A percentile compares a stretch with the other conserved stretches of the same genome.
These are phyloP conservation scores for Acrocyrtus sp. DNA, from an alignment of 2,888 invertebrate species.

Conservation along the genomic window DNA sequence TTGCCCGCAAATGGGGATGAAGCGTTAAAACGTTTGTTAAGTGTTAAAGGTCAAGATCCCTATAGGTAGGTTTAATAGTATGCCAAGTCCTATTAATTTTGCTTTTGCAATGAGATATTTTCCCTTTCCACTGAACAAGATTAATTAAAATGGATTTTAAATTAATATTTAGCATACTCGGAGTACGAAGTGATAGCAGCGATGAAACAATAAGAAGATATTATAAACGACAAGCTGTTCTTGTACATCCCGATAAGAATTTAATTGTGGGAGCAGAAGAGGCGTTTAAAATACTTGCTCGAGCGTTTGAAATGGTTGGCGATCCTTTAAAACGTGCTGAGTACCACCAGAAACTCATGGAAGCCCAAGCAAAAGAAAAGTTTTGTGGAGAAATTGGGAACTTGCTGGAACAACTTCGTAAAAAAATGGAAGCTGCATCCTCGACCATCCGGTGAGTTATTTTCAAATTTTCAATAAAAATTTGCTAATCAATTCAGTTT, in stretches of 20 bases:
- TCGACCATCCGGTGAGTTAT: constrained; percentile 79
- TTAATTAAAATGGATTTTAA: too few species aligned
- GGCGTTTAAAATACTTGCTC: constrained; percentile 94
- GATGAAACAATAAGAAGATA: constrained; percentile 95
- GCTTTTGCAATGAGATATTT: too few species aligned
- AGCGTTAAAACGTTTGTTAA: constrained; percentile 90
- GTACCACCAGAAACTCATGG: constrained; percentile 78
- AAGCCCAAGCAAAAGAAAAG: constrained; percentile 83
- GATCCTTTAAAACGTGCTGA: constrained; percentile 77
- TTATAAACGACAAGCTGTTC: constrained; percentile 91
- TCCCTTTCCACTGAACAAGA: too few species aligned
- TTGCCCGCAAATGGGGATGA: constrained; percentile 92
- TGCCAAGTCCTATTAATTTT: too few species aligned
- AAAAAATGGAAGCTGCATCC: constrained; percentile 94
- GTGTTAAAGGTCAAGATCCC: constrained; percentile 95
- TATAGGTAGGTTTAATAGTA: constrained; percentile 75
- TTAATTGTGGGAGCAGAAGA: constrained; percentile 95
- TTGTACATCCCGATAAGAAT: constrained; percentile 97
- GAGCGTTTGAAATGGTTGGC: constrained; percentile 94
- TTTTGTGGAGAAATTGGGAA: constrained; percentile 90
- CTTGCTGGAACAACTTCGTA: constrained; percentile 86
- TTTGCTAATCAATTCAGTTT: too few species aligned
- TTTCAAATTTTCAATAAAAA: too few species aligned
- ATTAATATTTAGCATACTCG: constrained; percentile 75
- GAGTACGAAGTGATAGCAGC: constrained; percentile 86